Evolutionary conservation across 2,888 invertebrate species (phyloP), one percentile per base, ranked within the genome.

Genomic region (Lasioglossum marginatum): DNA sequence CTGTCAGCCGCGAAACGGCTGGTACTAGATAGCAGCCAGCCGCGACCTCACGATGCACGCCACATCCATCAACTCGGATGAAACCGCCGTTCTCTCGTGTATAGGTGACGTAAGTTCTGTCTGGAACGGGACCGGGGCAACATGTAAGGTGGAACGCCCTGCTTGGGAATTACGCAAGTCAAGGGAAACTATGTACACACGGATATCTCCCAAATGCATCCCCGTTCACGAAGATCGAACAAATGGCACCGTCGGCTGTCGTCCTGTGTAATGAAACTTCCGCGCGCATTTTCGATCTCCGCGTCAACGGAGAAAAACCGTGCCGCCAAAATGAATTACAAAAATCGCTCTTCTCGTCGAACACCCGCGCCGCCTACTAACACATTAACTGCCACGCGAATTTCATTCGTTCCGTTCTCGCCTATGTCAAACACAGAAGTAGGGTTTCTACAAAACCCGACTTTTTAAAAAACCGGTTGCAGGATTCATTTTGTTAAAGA

Each of bases 51-150:
- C 88, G 84, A 88, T 90, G 91, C 91, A 90, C 87, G 88, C 86
- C 82, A 90, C 92, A 92, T 93, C 92, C 91, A 93, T 92, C 92
- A 92, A 91, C 83, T 75, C 81, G 89, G 88, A 91, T 89, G 90
- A 92, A 90, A 90, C 91, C 86, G 77, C 77, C 82, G 88, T 89
- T 87, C 88, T 88, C 87, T 89, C 85, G 82, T 82, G 82, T 83
- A 85, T 79, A 82, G 86, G 87, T 87, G 89, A 90, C 88, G 88
- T 77, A 85, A 85, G 76, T 90, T 82, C 84, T 83, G 83, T 87
- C 84, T 84, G 76, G 48, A 76, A 76, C 63, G 52, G 83, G 76
- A 66, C 71, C 73, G 57, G 40, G 45, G 45, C 63, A 78, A 81
- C 82, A 80, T 80, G 80, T 79, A 80, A 84, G 79, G 74, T 74